Base-by-base conservation (phyloP, 2,797 vertebrate species). In the Mallotus villosus region DNA sequence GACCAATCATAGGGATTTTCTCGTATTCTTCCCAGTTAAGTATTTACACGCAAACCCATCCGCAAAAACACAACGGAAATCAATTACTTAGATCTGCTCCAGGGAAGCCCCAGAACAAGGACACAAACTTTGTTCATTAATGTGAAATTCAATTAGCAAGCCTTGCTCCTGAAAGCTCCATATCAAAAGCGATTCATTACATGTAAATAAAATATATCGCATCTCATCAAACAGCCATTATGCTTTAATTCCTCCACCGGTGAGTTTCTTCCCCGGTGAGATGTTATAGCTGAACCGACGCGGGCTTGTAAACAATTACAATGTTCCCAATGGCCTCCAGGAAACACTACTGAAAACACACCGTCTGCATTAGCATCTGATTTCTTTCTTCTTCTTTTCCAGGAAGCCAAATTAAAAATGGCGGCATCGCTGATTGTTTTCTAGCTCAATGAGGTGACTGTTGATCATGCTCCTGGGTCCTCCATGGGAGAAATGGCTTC, bases 121-220 rank as follows among this genome's bases (percentile, higher is more conserved):
- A 76, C 82, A 74, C 79, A 82, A 80, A 79, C 85, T 84, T 76
- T 77, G 79, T 77, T 82, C 64, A 81, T 84, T 78, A 83, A 77
- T 74, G 74, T 64, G 67, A 75, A 72, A 81, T 78, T 75, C 67
- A 83, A 83, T 85, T 78, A 85, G 68, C 64, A 37, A 59, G 32
- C 19, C 51, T 46, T n/a, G 27, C 70, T 71, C 55, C 65, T 62
- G 63, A 74, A 80, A 78, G 79, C 67, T 67, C 55, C 46, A 63
- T 80, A 81, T 81, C 80, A 83, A 79, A 19, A 78, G 74, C 82
- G 70, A 79, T 85, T 84, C 75, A 83, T 85, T 85, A 83, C 63
- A 78, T 70, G 74, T 74, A 79, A 84, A 85, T 85, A 79, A 82
- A 81, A 81, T 75, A 72, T 81, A 81, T 67, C 8, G 81, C 82